Conservation (phyloP, 2,797 vertebrate genomes). For the Bryconaethiops microstoma region DNA sequence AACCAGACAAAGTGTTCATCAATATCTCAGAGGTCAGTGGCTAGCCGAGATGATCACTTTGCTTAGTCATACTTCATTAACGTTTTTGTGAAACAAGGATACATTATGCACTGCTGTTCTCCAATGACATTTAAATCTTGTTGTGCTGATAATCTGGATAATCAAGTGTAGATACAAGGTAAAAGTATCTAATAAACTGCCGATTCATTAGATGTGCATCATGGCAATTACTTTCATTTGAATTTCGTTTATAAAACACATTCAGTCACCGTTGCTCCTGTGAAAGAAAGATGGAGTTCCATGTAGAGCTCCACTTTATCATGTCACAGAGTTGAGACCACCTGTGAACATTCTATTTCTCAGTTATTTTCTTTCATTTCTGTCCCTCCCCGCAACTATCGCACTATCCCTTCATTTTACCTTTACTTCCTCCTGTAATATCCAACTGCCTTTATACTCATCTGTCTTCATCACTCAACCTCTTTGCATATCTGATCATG, state of each 20-base stretch:
- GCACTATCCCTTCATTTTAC: not conserved
- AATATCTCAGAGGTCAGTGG: not conserved
- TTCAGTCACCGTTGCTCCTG: not conserved
- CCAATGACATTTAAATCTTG: too few relatives aligned
- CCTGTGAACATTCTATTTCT: not conserved
- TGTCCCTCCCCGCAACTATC: not conserved
- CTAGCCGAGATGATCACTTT: not conserved
- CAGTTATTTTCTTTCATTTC: slow-evolving; percentile 4
- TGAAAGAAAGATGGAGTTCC: not conserved
- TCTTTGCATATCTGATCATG: not conserved
- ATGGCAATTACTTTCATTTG: not conserved
- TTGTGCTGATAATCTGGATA: too few relatives aligned
- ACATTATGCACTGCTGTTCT: not conserved
- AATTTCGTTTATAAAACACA: not conserved
- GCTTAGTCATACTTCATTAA: too few relatives aligned
- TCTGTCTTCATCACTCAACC: not conserved
- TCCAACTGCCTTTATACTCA: not conserved
- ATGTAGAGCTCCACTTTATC: slow-evolving; percentile 34
- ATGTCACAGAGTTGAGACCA: not conserved
- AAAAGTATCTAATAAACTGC: too few relatives aligned
- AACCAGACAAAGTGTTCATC: not conserved
- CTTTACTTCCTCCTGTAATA: slow-evolving; percentile 19
- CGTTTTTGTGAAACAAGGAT: too few relatives aligned
- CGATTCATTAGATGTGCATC: not conserved
- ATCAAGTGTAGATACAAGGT: too few relatives aligned